A percentile compares a stretch with the other conserved stretches of the same genome.
These are phyloP conservation scores for Sepiola atlantica DNA, from an alignment of 2,888 invertebrate species.

Conservation along the genomic window DNA sequence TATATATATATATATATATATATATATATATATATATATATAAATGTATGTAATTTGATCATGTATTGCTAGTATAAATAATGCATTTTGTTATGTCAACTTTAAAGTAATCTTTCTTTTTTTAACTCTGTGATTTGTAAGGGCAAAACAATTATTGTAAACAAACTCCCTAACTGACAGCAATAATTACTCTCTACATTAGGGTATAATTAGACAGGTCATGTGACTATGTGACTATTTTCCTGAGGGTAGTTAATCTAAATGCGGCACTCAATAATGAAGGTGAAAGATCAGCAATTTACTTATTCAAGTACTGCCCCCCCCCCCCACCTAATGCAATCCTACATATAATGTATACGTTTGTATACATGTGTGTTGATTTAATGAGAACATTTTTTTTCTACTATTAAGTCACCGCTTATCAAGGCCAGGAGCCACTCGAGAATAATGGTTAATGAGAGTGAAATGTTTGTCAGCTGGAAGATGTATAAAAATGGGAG, in stretches of 20 bases:
- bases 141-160: conserved; percentile 10
- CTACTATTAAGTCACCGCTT: no score
- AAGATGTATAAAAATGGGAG: no score
- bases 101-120: background rate
- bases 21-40: no score
- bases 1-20: no score
- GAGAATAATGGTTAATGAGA: no score
- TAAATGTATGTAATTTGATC: no score
- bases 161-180: background rate
- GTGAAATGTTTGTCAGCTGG: no score
- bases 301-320: no score
- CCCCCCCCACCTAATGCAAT: no score
- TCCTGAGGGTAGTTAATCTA: background rate
- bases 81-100: background rate
- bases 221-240: conserved; percentile 22
- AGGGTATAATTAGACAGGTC: background rate
- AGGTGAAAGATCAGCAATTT: background rate
- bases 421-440: no score
- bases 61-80: background rate
- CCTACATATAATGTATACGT: background rate
- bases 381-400: background rate
- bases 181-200: background rate
- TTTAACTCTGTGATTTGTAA: background rate
- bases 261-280: background rate
- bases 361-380: background rate